Conservation (phyloP, 2,113 vertebrate genomes). For the Mobula birostris region DNA sequence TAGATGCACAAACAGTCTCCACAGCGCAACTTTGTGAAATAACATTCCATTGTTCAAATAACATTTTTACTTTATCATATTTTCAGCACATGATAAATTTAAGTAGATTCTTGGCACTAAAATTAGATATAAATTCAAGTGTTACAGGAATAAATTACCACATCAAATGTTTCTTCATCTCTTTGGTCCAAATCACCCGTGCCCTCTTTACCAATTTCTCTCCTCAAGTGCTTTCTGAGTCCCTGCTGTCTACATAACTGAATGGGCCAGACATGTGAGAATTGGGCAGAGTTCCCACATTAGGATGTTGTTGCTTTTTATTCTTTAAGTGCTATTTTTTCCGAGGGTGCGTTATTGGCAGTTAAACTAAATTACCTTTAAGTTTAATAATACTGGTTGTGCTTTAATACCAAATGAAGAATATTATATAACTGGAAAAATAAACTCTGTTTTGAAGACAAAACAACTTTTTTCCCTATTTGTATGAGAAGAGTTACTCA, state of each 20-base stretch:
- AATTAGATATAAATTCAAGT: not conserved
- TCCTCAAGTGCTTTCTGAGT: not conserved
- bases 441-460: not conserved
- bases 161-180: not conserved
- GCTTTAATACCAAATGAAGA: not conserved
- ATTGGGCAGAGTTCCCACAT: not conserved
- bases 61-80: constrained; percentile 10
- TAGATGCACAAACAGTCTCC: not conserved
- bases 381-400: not conserved
- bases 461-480: not conserved
- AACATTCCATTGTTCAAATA: not conserved
- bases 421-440: not conserved
- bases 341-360: not conserved
- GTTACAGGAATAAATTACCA: constrained; percentile 10
- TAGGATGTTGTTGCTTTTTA: not conserved
- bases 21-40: constrained; percentile 8
- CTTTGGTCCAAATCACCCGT: not conserved
- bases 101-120: not conserved
- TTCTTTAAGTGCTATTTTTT: not conserved
- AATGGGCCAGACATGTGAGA: not conserved
- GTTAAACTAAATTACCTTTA: not conserved
- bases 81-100: constrained; percentile 9
- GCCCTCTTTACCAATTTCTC: not conserved
- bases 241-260: not conserved
- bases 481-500: not conserved